These are phyloP conservation scores for Percopsis omiscomaycus DNA, from an alignment of 2,797 vertebrate species.

Conservation along the genomic window DNA sequence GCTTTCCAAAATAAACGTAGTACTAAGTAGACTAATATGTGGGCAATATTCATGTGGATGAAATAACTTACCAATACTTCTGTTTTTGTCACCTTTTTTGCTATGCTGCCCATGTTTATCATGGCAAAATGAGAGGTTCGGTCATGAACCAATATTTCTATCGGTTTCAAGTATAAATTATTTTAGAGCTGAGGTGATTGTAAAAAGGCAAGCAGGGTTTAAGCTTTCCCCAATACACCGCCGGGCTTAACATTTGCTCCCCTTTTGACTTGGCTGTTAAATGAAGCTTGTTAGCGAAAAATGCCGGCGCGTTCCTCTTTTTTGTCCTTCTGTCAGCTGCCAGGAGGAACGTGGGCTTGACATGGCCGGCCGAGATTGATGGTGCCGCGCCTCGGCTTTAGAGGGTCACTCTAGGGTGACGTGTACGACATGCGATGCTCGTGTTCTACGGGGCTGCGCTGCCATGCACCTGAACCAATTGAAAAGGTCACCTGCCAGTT, in stretches of 20 bases:
- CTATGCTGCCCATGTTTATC: no score
- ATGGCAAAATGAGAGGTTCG: no score
- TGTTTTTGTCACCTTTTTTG: not conserved
- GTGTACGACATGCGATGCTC: slow-evolving; percentile 57
- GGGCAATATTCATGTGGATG: slow-evolving; percentile 18
- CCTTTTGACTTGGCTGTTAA: slow-evolving; percentile 28
- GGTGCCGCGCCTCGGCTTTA: slow-evolving; percentile 58
- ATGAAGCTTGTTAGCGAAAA: slow-evolving; percentile 49
- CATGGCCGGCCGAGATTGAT: slow-evolving; percentile 67
- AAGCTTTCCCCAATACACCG: not conserved
- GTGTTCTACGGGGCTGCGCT: slow-evolving; percentile 40
- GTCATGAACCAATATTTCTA: no score
- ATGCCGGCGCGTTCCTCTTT: slow-evolving; percentile 38
- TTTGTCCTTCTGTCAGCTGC: slow-evolving; percentile 60
- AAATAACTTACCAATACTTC: not conserved
- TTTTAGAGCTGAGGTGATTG: not conserved
- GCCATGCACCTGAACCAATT: slow-evolving; percentile 44
- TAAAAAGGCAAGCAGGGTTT: not conserved
- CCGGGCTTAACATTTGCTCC: not conserved
- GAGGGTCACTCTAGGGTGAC: slow-evolving; percentile 57
- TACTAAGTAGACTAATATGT: slow-evolving; percentile 1
- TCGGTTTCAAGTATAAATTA: no score
- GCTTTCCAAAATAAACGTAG: slow-evolving; percentile 30
- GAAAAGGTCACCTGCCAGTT: slow-evolving; percentile 60
- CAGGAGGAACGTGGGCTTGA: slow-evolving; percentile 54